Evolutionary conservation across 2,797 vertebrate genomes (phyloP).

Genomic region (Lacerta bilineata): DNA sequence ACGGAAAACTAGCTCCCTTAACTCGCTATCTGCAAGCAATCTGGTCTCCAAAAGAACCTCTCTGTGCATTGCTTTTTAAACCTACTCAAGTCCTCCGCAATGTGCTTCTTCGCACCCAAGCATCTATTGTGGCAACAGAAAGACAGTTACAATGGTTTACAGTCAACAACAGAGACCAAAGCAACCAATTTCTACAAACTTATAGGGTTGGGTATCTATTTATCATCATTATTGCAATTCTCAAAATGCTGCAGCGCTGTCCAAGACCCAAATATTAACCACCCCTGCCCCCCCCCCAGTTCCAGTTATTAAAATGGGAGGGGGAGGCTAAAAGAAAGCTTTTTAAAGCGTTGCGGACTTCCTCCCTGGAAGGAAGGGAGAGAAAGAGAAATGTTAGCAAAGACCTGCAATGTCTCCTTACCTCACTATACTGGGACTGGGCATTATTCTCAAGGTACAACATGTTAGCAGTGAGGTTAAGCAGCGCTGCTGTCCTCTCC

Average conservation of each 20-base stretch:
- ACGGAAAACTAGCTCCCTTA: background rate
- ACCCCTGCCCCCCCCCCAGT: too few relatives aligned
- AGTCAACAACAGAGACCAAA: conserved; percentile 21
- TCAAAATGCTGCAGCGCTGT: too few relatives aligned
- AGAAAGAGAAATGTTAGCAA: conserved; percentile 41
- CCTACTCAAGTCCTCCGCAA: background rate
- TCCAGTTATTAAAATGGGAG: background rate
- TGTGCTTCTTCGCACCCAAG: background rate
- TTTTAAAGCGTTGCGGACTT: background rate
- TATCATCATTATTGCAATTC: background rate
- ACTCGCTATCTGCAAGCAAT: background rate
- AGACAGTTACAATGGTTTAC: conserved; percentile 25
- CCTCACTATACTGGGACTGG: conserved; percentile 96
- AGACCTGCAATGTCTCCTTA: conserved; percentile 84
- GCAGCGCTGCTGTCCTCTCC: conserved; percentile 96
- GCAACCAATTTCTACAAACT: background rate
- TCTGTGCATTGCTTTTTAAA: too few relatives aligned
- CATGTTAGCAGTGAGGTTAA: conserved; percentile 99
- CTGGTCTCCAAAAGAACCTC: background rate
- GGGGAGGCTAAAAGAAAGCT: background rate
- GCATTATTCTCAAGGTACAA: conserved; percentile 99
- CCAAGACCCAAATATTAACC: background rate
- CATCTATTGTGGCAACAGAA: background rate
- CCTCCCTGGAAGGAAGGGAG: background rate
- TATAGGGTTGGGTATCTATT: too few relatives aligned